phyloP scores from a whole-genome alignment of 2,113 vertebrate species.

The Tonatia bakeri region DNA sequence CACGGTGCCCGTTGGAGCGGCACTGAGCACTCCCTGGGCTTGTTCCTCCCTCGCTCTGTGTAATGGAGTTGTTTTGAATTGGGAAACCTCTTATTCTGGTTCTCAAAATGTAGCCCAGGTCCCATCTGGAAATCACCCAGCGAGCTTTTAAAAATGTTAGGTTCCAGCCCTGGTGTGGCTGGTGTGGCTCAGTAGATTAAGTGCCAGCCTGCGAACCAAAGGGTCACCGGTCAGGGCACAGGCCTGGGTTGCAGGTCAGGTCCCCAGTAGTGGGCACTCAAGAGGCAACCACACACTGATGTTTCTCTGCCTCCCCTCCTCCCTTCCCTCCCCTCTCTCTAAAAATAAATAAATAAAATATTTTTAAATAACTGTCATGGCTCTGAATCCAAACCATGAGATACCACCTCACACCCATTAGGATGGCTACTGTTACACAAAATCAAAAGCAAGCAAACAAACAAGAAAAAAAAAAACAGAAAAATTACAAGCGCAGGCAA shows the following conservation, averaged over 20 bases:
- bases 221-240: too few relatives aligned
- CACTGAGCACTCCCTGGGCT: rapidly evolving
- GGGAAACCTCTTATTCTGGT: not conserved
- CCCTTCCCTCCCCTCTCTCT: too few relatives aligned
- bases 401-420: not conserved
- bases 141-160: not conserved
- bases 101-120: not conserved
- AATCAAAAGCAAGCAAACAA: not conserved
- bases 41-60: rapidly evolving
- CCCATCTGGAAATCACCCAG: not conserved
- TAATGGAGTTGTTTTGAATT: not conserved
- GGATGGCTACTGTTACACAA: not conserved
- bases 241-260: too few relatives aligned
- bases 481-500: not conserved
- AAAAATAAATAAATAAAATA: too few relatives aligned
- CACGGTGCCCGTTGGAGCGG: rapidly evolving
- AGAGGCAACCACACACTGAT: too few relatives aligned
- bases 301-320: too few relatives aligned
- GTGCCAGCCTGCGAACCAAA: too few relatives aligned
- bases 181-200: too few relatives aligned
- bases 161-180: not conserved
- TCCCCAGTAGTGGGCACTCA: too few relatives aligned
- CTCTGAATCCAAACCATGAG: not conserved
- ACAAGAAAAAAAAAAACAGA: too few relatives aligned
- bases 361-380: too few relatives aligned